Evolutionary conservation across 1,140 invertebrate species (phyloP), one percentile per base, ranked within the genome.

Genomic region (Zaprionus taronus): DNA sequence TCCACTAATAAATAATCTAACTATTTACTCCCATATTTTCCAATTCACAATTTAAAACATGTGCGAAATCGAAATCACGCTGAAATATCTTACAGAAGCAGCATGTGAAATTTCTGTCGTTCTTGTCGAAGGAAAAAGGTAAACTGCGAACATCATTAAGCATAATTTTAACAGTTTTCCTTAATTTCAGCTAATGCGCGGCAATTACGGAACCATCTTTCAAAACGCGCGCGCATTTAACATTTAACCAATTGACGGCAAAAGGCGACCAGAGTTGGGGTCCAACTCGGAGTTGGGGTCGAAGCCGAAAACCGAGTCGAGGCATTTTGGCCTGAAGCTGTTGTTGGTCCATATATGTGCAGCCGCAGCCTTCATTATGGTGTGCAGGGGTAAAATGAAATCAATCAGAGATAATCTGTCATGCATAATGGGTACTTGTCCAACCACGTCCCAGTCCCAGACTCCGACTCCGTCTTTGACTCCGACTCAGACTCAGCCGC

Each of bases 351-450:
- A 71, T 68, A 62, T 67, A 57, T 67, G 57, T 72, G 47, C 55
- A 66, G 56, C 57, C 65, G 38, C 28, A 70, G 80, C 66, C 81
- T 85, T 74, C 85, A 89, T 90, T 90, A 90, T 90, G 73, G 66
- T 83, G 83, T 87, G 77, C 85, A 78, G 73, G 70, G 68, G 24
- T 68, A 83, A 90, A 83, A 81, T 84, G 80, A 91, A 91, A 91
- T 91, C 86, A 91, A 91, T 91, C 86, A 91, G 86, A 78, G 82
- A 87, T 91, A 91, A 91, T 89, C 81, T 81, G 81, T 91, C 87
- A 84, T 84, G 79, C 66, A 76, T 91, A 91, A 91, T 91, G 79
- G 79, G 83, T 77, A 86, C 81, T 83, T 91, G 79, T 71, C 51
- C 38, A 41, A 41, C 55, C 67, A 44, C 63, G 72, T 74, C 72